Percentiles rank a stretch among this genome's conserved stretches.
These are phyloP conservation scores for Henicopernis longicauda DNA, from an alignment of 2,113 vertebrate species.

Conservation along the genomic window DNA sequence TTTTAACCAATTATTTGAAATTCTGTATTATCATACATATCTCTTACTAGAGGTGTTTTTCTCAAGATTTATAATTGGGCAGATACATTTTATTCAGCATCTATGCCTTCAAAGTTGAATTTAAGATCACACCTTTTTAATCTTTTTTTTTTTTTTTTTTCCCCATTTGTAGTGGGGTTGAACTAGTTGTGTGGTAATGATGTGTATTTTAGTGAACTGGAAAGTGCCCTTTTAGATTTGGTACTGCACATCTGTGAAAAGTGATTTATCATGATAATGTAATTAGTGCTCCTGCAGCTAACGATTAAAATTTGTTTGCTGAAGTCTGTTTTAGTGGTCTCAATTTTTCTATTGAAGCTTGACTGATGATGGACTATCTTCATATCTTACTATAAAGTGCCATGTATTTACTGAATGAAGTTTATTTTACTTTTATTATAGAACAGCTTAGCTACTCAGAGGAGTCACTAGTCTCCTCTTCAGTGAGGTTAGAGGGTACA, in stretches of 20 bases:
- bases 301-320: neutral
- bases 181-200: neutral
- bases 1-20: slow-evolving; percentile 15
- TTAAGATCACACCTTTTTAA: neutral
- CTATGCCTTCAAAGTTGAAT: neutral
- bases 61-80: neutral
- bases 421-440: neutral
- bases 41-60: neutral
- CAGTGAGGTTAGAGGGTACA: neutral
- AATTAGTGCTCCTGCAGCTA: neutral
- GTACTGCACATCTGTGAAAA: neutral
- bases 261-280: neutral
- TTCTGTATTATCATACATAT: neutral
- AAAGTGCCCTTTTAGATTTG: neutral
- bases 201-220: neutral
- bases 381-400: neutral
- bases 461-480: neutral
- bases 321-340: neutral
- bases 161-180: neutral
- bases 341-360: neutral
- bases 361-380: neutral
- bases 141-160: neutral
- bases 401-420: neutral
- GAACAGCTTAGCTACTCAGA: neutral
- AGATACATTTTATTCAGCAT: neutral